phyloP scores from a whole-genome alignment of 2,113 vertebrate species.

The Andinoacara biseriatus region DNA sequence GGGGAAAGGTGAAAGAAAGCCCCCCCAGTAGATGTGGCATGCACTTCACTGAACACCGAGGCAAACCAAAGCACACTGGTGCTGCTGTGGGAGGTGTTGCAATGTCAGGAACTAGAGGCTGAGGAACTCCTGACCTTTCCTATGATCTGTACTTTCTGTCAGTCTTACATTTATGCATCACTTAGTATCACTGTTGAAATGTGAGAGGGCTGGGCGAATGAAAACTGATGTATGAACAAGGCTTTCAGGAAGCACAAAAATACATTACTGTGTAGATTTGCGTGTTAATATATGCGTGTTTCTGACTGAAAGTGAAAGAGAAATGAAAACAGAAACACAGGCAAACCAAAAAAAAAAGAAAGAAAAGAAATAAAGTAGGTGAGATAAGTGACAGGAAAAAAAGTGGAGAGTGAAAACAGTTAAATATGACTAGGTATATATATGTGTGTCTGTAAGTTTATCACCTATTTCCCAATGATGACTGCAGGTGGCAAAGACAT shows the following conservation, averaged over 20 bases:
- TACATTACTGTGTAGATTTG: background rate
- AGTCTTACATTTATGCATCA: constrained; percentile 35
- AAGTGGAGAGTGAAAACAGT: background rate
- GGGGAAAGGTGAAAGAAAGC: constrained; percentile 54
- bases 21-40: constrained; percentile 25
- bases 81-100: constrained; percentile 46
- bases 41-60: constrained; percentile 38
- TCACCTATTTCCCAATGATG: background rate
- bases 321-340: constrained; percentile 18
- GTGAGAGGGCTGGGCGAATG: background rate
- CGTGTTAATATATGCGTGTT: background rate
- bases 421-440: background rate
- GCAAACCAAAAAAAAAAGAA: background rate
- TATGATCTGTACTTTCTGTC: constrained; percentile 44
- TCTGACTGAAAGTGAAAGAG: constrained; percentile 34
- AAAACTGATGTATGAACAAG: background rate
- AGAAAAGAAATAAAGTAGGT: background rate
- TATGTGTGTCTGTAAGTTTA: too few species aligned
- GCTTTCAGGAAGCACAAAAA: constrained; percentile 21
- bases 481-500: constrained; percentile 6
- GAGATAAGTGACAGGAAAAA: background rate
- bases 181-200: constrained; percentile 15
- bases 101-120: constrained; percentile 61
- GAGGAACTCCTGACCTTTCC: constrained; percentile 75
- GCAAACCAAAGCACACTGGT: constrained; percentile 32